Percentiles rank a stretch among this genome's conserved stretches.
phyloP scores from a whole-genome alignment of 1,140 invertebrate species.

The Potamilus streckersoni region DNA sequence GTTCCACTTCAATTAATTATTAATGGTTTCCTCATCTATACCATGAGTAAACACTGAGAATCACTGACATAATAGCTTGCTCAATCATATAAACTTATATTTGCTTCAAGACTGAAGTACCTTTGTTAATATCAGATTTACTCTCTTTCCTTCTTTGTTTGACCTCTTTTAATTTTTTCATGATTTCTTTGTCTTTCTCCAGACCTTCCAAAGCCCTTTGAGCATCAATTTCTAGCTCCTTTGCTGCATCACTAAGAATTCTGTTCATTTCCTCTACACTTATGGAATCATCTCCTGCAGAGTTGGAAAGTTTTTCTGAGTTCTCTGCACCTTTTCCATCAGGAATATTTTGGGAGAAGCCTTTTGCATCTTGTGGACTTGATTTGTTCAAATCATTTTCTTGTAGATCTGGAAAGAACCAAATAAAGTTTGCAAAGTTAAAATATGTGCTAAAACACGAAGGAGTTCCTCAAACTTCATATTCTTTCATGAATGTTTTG shows the following conservation, averaged over 20 bases:
- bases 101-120: background rate
- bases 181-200: conserved; percentile 59
- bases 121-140: conserved; percentile 38
- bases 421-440: too few species aligned
- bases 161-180: conserved; percentile 50
- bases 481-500: too few species aligned
- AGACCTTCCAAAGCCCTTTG: conserved; percentile 54
- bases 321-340: conserved; percentile 3
- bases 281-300: conserved; percentile 13
- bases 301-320: conserved; percentile 32
- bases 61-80: background rate
- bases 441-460: too few species aligned
- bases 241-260: conserved; percentile 51
- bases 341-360: conserved; percentile 17
- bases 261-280: conserved; percentile 54
- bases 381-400: conserved; percentile 29
- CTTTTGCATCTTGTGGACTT: conserved; percentile 12
- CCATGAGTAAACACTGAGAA: background rate
- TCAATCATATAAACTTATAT: background rate
- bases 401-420: background rate
- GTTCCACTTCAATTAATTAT: background rate
- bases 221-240: conserved; percentile 57
- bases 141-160: conserved; percentile 46
- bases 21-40: background rate
- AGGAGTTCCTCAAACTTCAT: too few species aligned